Percentiles rank a stretch among this genome's conserved stretches.
These are phyloP conservation scores for Xenops minutus DNA, from an alignment of 2,797 vertebrate genomes.

Conservation along the genomic window DNA sequence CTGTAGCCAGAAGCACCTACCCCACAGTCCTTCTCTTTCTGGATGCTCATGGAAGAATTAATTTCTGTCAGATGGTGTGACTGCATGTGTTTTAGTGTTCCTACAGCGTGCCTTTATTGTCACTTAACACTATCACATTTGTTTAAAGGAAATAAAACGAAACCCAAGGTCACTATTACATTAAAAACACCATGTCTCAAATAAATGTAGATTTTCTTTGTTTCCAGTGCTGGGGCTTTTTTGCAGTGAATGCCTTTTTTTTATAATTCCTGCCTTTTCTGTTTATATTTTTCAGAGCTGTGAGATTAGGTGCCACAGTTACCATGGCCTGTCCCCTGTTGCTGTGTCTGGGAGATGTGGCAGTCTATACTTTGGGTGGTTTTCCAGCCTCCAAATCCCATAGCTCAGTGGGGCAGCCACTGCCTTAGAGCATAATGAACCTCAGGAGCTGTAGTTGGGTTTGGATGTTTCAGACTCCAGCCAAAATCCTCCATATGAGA, in stretches of 20 bases:
- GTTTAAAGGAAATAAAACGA: background rate
- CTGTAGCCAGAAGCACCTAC: background rate
- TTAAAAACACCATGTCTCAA: background rate
- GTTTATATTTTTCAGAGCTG: background rate
- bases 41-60: constrained; percentile 14
- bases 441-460: background rate
- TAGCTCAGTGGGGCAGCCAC: background rate
- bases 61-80: constrained; percentile 53
- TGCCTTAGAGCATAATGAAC: background rate
- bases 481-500: background rate
- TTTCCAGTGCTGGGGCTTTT: background rate
- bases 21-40: background rate
- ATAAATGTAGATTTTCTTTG: background rate
- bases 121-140: background rate
- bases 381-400: fast-evolving
- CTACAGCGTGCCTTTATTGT: constrained; percentile 4
- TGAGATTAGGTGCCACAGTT: background rate
- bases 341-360: background rate
- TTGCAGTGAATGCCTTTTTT: background rate
- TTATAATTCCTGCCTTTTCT: background rate
- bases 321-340: fast-evolving
- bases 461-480: background rate
- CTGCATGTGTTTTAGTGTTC: constrained; percentile 30
- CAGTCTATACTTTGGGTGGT: background rate
- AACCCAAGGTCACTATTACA: constrained; percentile 2